Conservation (phyloP, 2,113 vertebrate genomes). For the Podiceps cristatus region DNA sequence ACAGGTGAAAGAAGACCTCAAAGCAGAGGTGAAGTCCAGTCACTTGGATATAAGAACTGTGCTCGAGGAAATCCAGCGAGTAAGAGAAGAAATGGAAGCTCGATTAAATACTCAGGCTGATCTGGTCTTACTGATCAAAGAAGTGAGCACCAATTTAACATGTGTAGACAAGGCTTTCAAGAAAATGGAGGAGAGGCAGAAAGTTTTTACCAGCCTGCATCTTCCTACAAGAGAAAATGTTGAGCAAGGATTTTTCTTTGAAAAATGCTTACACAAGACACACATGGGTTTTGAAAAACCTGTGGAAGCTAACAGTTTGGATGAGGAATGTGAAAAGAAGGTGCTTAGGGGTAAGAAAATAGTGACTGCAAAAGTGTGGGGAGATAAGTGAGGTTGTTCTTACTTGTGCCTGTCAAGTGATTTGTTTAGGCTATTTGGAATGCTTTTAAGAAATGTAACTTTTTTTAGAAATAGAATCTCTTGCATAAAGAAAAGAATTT, state of each 20-base stretch:
- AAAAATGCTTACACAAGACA: constrained; percentile 7
- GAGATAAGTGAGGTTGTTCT: neutral
- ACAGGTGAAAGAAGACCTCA: constrained; percentile 66
- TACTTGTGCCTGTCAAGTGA: neutral
- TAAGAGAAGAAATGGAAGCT: constrained; percentile 69
- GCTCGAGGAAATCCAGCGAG: constrained; percentile 62
- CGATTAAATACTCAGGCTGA: constrained; percentile 63
- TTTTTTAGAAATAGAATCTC: neutral
- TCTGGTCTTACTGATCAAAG: constrained; percentile 65
- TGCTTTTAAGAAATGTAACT: neutral
- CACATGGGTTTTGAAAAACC: constrained; percentile 17
- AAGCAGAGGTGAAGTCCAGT: constrained; percentile 51
- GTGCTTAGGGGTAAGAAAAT: constrained; percentile 67
- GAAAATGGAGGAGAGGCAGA: constrained; percentile 51
- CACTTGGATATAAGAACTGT: constrained; percentile 64
- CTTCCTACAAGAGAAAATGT: neutral
- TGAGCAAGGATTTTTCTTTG: constrained; percentile 44
- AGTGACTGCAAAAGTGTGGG: neutral
- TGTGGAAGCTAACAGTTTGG: constrained; percentile 30
- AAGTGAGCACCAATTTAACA: constrained; percentile 65
- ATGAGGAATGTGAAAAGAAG: constrained; percentile 45
- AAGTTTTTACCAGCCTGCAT: constrained; percentile 15
- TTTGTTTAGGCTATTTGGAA: neutral
- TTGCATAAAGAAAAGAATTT: neutral
- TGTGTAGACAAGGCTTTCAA: constrained; percentile 65